These are phyloP conservation scores for Ophion ventricosus DNA, from an alignment of 2,888 invertebrate species.

Conservation along the genomic window DNA sequence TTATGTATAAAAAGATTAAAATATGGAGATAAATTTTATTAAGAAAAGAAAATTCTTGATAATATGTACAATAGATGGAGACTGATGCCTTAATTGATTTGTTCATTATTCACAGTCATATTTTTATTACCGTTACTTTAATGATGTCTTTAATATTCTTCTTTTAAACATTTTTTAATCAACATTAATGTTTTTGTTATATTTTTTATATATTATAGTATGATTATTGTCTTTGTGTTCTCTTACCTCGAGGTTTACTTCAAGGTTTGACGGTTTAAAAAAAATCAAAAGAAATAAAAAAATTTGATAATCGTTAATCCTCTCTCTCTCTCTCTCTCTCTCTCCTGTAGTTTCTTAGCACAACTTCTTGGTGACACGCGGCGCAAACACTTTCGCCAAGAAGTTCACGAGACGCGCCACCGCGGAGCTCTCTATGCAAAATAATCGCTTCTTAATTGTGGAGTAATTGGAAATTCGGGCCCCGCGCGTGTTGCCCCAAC, in stretches of 20 bases:
- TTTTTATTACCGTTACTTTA: not conserved
- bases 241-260: no score
- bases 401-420: conserved; percentile 69
- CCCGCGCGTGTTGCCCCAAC: conserved; percentile 34
- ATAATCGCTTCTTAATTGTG: conserved; percentile 83
- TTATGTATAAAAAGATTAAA: no score
- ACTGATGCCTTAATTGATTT: no score
- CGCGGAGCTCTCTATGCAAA: conserved; percentile 78
- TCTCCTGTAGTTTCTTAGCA: conserved; percentile 40
- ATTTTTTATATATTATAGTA: no score
- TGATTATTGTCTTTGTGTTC: no score
- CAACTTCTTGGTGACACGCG: conserved; percentile 82
- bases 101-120: not conserved
- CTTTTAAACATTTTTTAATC: no score
- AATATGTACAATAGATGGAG: no score
- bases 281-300: not conserved
- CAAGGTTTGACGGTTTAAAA: no score
- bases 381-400: conserved; percentile 72
- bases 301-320: not conserved
- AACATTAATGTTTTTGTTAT: no score
- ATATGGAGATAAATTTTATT: no score
- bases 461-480: conserved; percentile 81
- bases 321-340: conserved; percentile 26
- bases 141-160: no score
- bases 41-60: no score